Evolutionary conservation across 2,113 vertebrate species (phyloP).

Genomic region (Trogon surrucura): DNA sequence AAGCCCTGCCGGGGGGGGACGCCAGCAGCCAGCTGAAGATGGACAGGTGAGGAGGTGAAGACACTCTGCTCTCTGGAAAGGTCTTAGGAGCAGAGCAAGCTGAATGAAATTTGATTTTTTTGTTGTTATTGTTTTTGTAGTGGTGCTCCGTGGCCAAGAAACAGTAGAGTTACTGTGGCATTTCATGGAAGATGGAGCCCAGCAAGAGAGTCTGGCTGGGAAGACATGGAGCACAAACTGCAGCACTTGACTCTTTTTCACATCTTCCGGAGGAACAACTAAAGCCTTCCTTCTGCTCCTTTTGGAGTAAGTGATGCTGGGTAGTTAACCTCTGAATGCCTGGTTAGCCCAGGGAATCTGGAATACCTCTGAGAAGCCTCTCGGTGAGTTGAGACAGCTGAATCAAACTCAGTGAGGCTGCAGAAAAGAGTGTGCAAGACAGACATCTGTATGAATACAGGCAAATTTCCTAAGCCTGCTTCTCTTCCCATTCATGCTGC

Average conservation of each 20-base stretch:
- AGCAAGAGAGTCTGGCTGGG: not conserved
- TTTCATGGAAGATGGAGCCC: not conserved
- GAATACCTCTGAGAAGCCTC: not conserved
- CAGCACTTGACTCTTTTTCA: not conserved
- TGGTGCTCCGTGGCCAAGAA: not conserved
- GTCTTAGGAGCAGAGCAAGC: not conserved
- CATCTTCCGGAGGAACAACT: not conserved
- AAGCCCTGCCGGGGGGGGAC: not conserved
- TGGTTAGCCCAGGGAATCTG: not conserved
- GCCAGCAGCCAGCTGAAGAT: not conserved
- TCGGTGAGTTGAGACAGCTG: not conserved
- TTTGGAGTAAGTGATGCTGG: not conserved
- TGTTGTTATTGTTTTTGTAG: not conserved
- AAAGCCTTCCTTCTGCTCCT: not conserved
- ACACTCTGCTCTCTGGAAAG: not conserved
- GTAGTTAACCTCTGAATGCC: not conserved
- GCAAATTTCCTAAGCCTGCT: not conserved
- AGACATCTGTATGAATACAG: not conserved
- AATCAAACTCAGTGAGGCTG: not conserved
- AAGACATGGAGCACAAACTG: not conserved
- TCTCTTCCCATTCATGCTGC: not conserved
- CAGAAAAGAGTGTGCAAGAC: not conserved
- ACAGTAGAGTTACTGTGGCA: not conserved
- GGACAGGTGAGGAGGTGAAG: not conserved
- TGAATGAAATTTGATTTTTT: not conserved